Evolutionary conservation across 2,888 invertebrate species (phyloP).

Genomic region (Noctuana brunneofusca): DNA sequence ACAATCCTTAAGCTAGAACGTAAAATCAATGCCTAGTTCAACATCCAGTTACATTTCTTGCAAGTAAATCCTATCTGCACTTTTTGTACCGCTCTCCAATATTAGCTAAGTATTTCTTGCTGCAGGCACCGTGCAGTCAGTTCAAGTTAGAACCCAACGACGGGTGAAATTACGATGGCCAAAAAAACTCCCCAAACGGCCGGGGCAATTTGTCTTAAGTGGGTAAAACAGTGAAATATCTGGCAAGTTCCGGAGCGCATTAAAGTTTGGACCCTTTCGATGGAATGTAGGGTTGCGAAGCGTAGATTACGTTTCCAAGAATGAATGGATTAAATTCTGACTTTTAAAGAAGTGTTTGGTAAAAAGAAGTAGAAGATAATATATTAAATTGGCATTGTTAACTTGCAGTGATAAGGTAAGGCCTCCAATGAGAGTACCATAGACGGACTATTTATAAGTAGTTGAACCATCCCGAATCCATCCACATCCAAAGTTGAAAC

Average conservation of each 20-base stretch:
- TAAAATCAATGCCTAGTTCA: background rate
- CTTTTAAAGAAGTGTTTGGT: too few species aligned
- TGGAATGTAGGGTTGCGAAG: constrained; percentile 36
- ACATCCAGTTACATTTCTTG: background rate
- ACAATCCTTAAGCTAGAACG: too few species aligned
- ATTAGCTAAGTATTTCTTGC: constrained; percentile 29
- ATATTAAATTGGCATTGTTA: too few species aligned
- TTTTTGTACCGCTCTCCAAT: constrained; percentile 3
- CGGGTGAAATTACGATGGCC: constrained; percentile 65
- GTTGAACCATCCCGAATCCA: too few species aligned
- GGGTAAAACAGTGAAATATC: constrained; percentile 76
- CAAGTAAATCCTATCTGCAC: constrained; percentile 1
- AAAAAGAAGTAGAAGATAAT: too few species aligned
- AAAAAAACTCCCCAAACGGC: constrained; percentile 58
- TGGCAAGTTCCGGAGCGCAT: constrained; percentile 69
- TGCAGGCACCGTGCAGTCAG: constrained; percentile 27
- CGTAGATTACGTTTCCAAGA: background rate
- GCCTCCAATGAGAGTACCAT: too few species aligned
- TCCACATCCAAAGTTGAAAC: too few species aligned
- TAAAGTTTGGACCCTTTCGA: constrained; percentile 58
- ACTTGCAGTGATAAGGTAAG: too few species aligned
- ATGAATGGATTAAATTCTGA: background rate
- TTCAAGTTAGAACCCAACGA: constrained; percentile 46
- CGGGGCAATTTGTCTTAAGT: constrained; percentile 73
- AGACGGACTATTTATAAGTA: too few species aligned